Evolutionary conservation across 1,140 invertebrate species (phyloP), one percentile per base, ranked within the genome.

Genomic region (Ruditapes philippinarum): DNA sequence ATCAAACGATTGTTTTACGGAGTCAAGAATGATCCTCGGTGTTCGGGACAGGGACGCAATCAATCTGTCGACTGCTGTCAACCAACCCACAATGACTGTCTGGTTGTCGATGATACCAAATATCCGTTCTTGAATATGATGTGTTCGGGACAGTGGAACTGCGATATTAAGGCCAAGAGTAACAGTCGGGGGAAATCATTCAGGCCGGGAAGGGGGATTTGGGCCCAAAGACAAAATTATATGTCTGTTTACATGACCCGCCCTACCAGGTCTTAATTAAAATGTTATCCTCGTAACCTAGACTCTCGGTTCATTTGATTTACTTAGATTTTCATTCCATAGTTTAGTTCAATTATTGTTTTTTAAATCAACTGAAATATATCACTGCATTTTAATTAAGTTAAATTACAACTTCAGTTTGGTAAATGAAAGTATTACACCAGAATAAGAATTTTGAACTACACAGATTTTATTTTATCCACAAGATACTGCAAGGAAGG

Each of bases 181-280:
- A 81, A 84, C 12, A 49, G 49, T 0, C 85, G 91, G 12, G 81
- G 88, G 33, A 60, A 33, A 22, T 31, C 45, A 5, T 93, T 91
- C 62, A 62, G 45, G 14, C 57, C 60, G 3, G 79, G 87, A 4
- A 57, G 80, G 40, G 54, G 82, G 0, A n/a, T n/a, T n/a, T n/a
- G n/a, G n/a, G n/a, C n/a, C n/a, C 36, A 62, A 0, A 78, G 91
- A 36, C 91, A 91, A 3, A 89, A 93, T 57, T 93, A 91, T 81
- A 92, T 93, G 91, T 91, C 91, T 4, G 91, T 94, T 33, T 94
- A 70, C 92, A 94, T 78, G 91, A 93, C 70, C 93, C n/a, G n/a
- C 92, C 79, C 87, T 93, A 0, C 89, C 91, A 80, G 89, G 93
- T 94, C 70, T 87, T n/a, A n/a, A n/a, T n/a, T n/a, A n/a, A n/a